Evolutionary conservation across 2,113 vertebrate species (phyloP).

Genomic region (Pterocles orientalis): DNA sequence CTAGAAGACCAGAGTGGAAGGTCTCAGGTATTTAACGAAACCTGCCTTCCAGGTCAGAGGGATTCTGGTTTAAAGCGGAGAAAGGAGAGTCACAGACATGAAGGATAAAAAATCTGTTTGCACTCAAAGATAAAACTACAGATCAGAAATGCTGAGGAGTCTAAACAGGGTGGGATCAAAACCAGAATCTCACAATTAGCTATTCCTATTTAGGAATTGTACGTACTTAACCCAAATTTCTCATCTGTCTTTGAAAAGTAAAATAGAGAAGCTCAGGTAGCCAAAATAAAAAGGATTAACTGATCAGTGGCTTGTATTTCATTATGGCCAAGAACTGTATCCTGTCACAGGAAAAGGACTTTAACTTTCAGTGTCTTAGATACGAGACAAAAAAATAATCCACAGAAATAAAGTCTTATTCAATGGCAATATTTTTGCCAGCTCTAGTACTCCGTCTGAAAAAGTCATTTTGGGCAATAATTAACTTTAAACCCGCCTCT

Average conservation of each 20-base stretch:
- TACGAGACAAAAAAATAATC: background rate
- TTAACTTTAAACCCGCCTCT: constrained; percentile 53
- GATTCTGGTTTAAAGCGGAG: background rate
- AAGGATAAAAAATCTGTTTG: background rate
- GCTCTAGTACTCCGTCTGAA: constrained; percentile 8
- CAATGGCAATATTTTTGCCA: constrained; percentile 5
- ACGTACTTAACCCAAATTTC: background rate
- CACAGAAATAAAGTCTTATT: constrained; percentile 7
- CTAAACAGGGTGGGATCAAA: background rate
- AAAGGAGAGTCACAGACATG: background rate
- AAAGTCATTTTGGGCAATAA: constrained; percentile 26
- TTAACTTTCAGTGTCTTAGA: background rate
- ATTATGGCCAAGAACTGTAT: background rate
- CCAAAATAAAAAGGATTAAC: background rate
- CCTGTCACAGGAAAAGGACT: background rate
- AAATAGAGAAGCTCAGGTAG: background rate
- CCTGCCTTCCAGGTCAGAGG: background rate
- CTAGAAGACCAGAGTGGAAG: background rate
- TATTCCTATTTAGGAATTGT: background rate
- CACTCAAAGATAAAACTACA: background rate
- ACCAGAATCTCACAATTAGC: background rate
- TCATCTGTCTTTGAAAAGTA: background rate
- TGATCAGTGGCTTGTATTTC: background rate
- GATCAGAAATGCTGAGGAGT: background rate
- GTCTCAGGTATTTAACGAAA: background rate